phyloP scores from a whole-genome alignment of 1,140 invertebrate species.

The Lutraria rhynchaena region DNA sequence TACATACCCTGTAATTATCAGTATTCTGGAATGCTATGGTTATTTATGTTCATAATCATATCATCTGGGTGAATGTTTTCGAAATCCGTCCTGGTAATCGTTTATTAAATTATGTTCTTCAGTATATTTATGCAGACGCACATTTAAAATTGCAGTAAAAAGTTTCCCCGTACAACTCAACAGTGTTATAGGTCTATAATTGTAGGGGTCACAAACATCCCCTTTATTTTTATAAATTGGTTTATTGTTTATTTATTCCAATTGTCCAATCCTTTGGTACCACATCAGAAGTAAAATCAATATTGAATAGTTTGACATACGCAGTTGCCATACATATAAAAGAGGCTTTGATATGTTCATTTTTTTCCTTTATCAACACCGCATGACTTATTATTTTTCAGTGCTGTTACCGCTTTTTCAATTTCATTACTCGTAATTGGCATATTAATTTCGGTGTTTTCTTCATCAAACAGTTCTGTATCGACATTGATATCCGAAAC shows the following conservation, averaged over 20 bases:
- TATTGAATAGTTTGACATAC: not conserved
- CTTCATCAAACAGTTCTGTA: slow-evolving; percentile 2
- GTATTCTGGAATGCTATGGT: too few species aligned
- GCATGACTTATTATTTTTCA: too few species aligned
- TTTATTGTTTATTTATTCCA: slow-evolving; percentile 18
- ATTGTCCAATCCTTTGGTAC: slow-evolving; percentile 16
- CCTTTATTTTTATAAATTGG: slow-evolving; percentile 52
- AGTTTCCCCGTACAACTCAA: slow-evolving; percentile 30
- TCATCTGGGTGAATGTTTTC: too few species aligned
- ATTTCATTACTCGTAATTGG: not conserved
- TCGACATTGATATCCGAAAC: too few species aligned
- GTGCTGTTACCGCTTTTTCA: slow-evolving; percentile 14
- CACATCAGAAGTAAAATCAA: slow-evolving; percentile 4
- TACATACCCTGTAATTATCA: too few species aligned
- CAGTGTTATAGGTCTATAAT: slow-evolving; percentile 38
- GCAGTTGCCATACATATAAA: too few species aligned
- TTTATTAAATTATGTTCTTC: slow-evolving; percentile 3
- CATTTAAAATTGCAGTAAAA: slow-evolving; percentile 18
- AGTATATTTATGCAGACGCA: too few species aligned
- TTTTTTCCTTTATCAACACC: not conserved
- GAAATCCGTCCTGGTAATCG: slow-evolving; percentile 11
- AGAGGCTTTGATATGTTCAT: too few species aligned
- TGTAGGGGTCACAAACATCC: not conserved
- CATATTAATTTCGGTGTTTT: not conserved
- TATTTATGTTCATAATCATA: too few species aligned